phyloP scores from a whole-genome alignment of 2,888 invertebrate species.

The Ophioninae sp. region DNA sequence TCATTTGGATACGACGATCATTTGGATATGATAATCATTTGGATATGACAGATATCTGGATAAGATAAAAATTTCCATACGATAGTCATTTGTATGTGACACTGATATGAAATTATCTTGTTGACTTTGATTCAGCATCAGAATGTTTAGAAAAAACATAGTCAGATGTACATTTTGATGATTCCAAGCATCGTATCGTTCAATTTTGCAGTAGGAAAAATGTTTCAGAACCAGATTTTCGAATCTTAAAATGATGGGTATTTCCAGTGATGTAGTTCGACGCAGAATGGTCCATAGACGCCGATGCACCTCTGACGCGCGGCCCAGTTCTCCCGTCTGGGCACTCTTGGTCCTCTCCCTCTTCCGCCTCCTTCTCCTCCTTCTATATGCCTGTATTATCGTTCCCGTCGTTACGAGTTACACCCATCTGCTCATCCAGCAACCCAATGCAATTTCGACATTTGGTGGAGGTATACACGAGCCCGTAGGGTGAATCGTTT shows the following conservation, averaged over 20 bases:
- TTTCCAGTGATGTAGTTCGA: neutral
- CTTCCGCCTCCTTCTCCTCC: neutral
- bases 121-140: no score
- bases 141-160: no score
- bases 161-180: no score
- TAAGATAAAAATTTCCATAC: no score
- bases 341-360: constrained; percentile 12
- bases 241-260: neutral
- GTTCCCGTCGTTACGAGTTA: constrained; percentile 41
- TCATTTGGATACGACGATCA: no score
- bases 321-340: constrained; percentile 39
- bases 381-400: constrained; percentile 10
- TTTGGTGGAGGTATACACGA: constrained; percentile 1
- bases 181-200: no score
- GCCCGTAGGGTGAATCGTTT: neutral
- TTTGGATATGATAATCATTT: no score
- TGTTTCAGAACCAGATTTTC: neutral
- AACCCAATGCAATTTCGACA: constrained; percentile 28
- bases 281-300: constrained; percentile 11
- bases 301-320: constrained; percentile 34
- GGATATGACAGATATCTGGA: no score
- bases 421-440: constrained; percentile 31
- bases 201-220: no score
- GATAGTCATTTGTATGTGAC: no score
- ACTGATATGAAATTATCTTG: no score